A percentile compares a stretch with the other conserved stretches of the same genome.
Evolutionary conservation across 2,113 vertebrate genomes (phyloP).

Genomic region (Oxyura jamaicensis): DNA sequence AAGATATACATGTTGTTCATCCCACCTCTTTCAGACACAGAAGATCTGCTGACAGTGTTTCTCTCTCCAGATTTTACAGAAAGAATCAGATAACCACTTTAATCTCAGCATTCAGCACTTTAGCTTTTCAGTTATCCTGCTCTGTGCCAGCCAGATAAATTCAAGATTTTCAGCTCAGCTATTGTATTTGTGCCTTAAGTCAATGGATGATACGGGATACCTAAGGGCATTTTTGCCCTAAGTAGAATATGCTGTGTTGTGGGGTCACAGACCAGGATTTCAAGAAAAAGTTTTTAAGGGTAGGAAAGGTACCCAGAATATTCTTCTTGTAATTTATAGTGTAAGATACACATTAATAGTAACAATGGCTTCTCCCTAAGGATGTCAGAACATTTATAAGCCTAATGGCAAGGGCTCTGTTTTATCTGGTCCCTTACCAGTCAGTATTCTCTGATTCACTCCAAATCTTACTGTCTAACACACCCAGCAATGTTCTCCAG

Average conservation of each 20-base stretch:
- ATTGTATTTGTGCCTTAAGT: background rate
- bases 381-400: background rate
- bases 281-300: background rate
- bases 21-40: background rate
- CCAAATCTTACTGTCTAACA: background rate
- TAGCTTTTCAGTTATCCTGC: background rate
- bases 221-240: background rate
- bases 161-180: background rate
- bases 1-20: background rate
- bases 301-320: background rate
- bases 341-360: background rate
- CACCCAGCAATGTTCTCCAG: background rate
- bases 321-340: background rate
- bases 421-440: background rate
- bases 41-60: background rate
- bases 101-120: background rate
- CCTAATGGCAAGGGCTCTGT: accelerated
- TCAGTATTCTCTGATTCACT: background rate
- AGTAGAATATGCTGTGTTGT: background rate
- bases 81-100: background rate
- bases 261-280: background rate
- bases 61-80: background rate
- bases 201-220: background rate
- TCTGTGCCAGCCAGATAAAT: background rate
- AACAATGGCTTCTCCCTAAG: background rate